Conservation (phyloP, 2,888 invertebrate species). For the Horisme vitalbata region DNA sequence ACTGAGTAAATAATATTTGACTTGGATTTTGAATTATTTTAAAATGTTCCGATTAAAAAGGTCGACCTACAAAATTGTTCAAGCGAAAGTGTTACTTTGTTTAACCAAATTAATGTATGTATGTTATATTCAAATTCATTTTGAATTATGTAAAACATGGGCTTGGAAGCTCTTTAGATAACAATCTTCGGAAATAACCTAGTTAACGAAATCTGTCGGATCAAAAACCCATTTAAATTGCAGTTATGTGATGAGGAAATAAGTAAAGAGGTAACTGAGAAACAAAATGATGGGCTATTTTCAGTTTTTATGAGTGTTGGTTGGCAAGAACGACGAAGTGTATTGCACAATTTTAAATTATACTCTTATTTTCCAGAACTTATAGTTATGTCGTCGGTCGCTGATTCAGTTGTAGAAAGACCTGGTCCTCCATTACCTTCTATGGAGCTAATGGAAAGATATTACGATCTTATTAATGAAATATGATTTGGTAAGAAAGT, state of each 20-base stretch:
- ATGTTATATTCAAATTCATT: too few species aligned
- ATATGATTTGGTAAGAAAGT: slow-evolving; percentile 62
- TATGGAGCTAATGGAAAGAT: slow-evolving; percentile 57
- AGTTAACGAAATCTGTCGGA: slow-evolving; percentile 11
- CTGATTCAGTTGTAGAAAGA: slow-evolving; percentile 51
- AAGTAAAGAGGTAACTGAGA: too few species aligned
- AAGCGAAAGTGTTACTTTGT: background rate
- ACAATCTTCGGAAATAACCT: slow-evolving; percentile 20
- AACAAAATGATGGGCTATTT: background rate
- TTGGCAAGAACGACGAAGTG: background rate
- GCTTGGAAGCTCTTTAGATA: slow-evolving; percentile 13
- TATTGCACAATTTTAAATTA: slow-evolving; percentile 1
- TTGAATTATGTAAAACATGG: slow-evolving; percentile 16
- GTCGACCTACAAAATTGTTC: too few species aligned
- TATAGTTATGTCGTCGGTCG: slow-evolving; percentile 69
- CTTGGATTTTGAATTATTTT: too few species aligned
- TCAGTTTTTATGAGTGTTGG: background rate
- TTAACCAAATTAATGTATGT: background rate
- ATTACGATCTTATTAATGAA: slow-evolving; percentile 66
- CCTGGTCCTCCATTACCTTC: slow-evolving; percentile 67
- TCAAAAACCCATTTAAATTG: background rate
- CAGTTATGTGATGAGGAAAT: background rate
- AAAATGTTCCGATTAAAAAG: too few species aligned
- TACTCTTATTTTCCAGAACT: slow-evolving; percentile 62
- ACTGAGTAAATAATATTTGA: too few species aligned